Conservation (phyloP, 1,140 invertebrate species). For the Saccostrea cuccullata region DNA sequence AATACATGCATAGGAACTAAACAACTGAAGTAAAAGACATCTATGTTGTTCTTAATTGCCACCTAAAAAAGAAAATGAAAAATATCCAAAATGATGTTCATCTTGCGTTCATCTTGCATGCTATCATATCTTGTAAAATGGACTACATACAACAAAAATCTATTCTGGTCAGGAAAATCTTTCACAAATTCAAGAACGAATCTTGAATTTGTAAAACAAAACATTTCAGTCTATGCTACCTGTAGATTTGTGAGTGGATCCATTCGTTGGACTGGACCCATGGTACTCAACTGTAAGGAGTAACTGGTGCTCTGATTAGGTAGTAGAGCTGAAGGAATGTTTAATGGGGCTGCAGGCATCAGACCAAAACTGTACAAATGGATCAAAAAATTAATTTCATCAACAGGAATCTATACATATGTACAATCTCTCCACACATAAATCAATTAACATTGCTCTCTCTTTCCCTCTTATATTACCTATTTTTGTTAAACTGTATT, state of each 20-base stretch:
- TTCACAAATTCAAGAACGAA: no score
- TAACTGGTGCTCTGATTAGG: conserved; percentile 91
- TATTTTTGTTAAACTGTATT: conserved; percentile 99
- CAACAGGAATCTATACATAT: background rate
- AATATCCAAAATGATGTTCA: no score
- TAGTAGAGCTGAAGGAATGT: conserved; percentile 88
- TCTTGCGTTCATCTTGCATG: no score
- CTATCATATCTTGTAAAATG: no score
- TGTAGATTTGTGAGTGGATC: conserved; percentile 97
- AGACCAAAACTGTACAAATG: conserved; percentile 90
- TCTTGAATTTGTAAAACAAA: no score
- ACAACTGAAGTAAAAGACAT: conserved; percentile 98
- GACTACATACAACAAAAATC: no score
- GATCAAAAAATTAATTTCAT: background rate
- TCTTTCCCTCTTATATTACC: conserved; percentile 73
- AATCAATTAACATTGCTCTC: background rate
- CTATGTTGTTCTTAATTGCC: conserved; percentile 99
- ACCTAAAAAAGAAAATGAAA: conserved; percentile 84
- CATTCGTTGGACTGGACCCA: conserved; percentile 97
- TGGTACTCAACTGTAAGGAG: conserved; percentile 87
- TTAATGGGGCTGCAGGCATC: conserved; percentile 89
- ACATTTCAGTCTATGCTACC: conserved; percentile 77
- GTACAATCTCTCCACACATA: background rate
- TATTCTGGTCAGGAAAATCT: no score
- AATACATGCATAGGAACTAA: conserved; percentile 95